A percentile compares a stretch with the other conserved stretches of the same genome.
These are phyloP conservation scores for Odontocerum albicorne DNA, from an alignment of 2,888 invertebrate genomes.

Conservation along the genomic window DNA sequence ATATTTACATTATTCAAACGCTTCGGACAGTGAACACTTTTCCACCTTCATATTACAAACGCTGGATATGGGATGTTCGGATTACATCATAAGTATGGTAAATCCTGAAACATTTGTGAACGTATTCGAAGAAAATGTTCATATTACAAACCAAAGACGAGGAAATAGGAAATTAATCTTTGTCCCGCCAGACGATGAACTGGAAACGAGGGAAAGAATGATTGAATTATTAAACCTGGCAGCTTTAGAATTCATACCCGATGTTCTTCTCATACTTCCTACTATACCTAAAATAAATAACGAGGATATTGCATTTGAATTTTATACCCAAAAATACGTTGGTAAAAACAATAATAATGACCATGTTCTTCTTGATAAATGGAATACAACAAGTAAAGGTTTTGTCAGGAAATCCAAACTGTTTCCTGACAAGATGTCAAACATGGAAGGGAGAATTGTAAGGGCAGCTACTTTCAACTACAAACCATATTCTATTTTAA, in stretches of 20 bases:
- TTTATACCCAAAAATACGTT: slow-evolving; percentile 50
- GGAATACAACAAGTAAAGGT: slow-evolving; percentile 46
- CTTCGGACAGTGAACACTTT: background rate
- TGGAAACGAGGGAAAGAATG: slow-evolving; percentile 26
- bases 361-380: slow-evolving; percentile 47
- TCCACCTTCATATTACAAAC: slow-evolving; percentile 36
- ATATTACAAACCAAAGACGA: slow-evolving; percentile 47
- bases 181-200: slow-evolving; percentile 41
- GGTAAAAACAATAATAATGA: slow-evolving; percentile 43
- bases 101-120: slow-evolving; percentile 47
- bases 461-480: slow-evolving; percentile 61
- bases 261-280: slow-evolving; percentile 45
- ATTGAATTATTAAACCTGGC: slow-evolving; percentile 42
- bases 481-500: slow-evolving; percentile 59
- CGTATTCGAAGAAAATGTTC: slow-evolving; percentile 48
- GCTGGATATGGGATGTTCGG: slow-evolving; percentile 52
- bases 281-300: slow-evolving; percentile 26
- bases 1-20: slow-evolving; percentile 11
- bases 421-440: slow-evolving; percentile 53
- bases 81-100: slow-evolving; percentile 48
- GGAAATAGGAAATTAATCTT: slow-evolving; percentile 53
- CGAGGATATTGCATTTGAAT: slow-evolving; percentile 43
- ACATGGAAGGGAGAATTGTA: slow-evolving; percentile 52
- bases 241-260: slow-evolving; percentile 46
- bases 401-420: slow-evolving; percentile 46